phyloP scores from a whole-genome alignment of 1,140 invertebrate genomes.

The Ostrea denselamellosa region DNA sequence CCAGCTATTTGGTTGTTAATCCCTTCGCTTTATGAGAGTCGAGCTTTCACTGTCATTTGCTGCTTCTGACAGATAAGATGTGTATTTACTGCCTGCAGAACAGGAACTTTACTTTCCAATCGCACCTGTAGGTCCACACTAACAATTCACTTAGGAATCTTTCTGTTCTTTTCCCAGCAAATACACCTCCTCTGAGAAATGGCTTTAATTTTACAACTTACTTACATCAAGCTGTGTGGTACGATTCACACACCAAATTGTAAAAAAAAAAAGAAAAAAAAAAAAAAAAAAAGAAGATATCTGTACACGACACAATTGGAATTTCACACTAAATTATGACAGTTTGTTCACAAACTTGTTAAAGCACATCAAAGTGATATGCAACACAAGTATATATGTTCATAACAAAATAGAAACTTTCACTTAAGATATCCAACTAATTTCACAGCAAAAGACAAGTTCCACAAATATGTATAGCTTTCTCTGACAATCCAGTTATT shows the following conservation, averaged over 20 bases:
- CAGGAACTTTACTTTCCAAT: neutral
- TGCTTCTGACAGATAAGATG: neutral
- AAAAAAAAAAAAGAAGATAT: too few relatives aligned
- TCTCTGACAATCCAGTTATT: neutral
- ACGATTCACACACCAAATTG: neutral
- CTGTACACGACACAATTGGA: neutral
- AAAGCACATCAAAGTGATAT: neutral
- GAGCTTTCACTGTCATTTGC: constrained; percentile 4
- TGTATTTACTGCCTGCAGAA: neutral
- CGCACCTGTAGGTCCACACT: neutral
- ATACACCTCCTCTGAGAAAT: neutral
- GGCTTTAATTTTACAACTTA: neutral
- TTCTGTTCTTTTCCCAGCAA: constrained; percentile 11
- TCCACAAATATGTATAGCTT: neutral
- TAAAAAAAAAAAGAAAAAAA: too few relatives aligned
- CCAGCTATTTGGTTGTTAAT: neutral
- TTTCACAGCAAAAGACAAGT: neutral
- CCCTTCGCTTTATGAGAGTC: neutral
- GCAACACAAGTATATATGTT: neutral
- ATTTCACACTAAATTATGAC: neutral
- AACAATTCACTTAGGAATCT: neutral
- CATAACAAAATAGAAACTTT: neutral
- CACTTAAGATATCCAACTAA: neutral
- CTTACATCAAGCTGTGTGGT: neutral
- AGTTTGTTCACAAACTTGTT: neutral